Evolutionary conservation across 1,140 invertebrate genomes (phyloP), one percentile per base, ranked within the genome.

Genomic region (Ceratosolen solmsi): DNA sequence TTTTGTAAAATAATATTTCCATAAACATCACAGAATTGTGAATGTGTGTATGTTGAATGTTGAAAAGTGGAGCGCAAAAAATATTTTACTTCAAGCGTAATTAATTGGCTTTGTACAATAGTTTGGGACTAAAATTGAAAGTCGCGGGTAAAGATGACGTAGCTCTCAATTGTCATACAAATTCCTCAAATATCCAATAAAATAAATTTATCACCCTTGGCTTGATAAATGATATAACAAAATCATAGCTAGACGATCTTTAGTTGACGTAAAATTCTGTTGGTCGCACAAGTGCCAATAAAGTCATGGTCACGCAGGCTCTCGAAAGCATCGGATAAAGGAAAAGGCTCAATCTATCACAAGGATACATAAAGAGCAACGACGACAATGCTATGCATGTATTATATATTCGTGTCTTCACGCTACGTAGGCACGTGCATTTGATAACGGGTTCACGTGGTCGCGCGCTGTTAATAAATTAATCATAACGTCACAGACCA

Each of bases 401-500:
- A n/a, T n/a, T n/a, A n/a, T n/a, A n/a, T n/a, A n/a, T n/a, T n/a
- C n/a, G n/a, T n/a, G n/a, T n/a, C n/a, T n/a, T n/a, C n/a, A n/a
- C n/a, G n/a, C n/a, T n/a, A n/a, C n/a, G n/a, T n/a, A n/a, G n/a
- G n/a, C n/a, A n/a, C 15, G 2, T 33, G 4, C 60, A 4, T 1
- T 63, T 20, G 7, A 63, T 63, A 27, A 63, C 27, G 60, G 60
- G 27, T 1, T 30, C 13, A 9, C 58, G 27, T n/a, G 58, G 0
- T 13, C 22, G 27, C 30, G 20, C 22, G 49, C 49, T 36, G 49
- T 33, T 58, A 87, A 89, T 88, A 89, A 90, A 90, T 90, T 88
- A 86, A 84, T 88, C 87, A 90, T 87, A 86, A 87, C 84, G 87
- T 89, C 85, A 89, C 84, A 88, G 88, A 85, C 87, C 87, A 88